Evolutionary conservation across 2,797 vertebrate species (phyloP).

Genomic region (Mionectes olivaceus): DNA sequence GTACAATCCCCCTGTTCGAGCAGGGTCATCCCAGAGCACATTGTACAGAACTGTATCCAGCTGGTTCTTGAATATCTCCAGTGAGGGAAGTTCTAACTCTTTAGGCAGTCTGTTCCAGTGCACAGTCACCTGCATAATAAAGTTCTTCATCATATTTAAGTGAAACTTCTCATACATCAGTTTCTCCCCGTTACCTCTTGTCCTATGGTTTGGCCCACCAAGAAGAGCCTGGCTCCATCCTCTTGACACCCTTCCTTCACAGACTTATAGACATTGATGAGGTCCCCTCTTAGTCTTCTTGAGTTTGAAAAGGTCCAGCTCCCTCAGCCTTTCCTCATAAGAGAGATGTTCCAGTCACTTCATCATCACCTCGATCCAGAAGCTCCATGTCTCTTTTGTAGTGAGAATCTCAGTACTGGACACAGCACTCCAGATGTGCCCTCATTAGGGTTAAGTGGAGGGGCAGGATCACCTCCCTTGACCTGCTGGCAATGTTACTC

Average conservation of each 20-base stretch:
- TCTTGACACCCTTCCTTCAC: background rate
- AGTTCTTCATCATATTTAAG: background rate
- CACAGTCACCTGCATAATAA: background rate
- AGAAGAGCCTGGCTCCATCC: background rate
- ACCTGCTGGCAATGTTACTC: background rate
- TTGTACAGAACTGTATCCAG: background rate
- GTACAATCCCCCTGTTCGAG: background rate
- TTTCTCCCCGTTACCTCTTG: background rate
- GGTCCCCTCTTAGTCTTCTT: background rate
- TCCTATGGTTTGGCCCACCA: accelerated
- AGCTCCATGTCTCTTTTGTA: background rate
- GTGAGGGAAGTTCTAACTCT: background rate
- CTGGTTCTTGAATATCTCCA: background rate
- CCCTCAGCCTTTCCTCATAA: background rate
- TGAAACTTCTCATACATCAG: background rate
- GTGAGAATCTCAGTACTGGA: background rate
- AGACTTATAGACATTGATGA: background rate
- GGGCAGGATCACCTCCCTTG: accelerated
- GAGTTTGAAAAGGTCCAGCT: background rate
- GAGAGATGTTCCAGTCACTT: background rate
- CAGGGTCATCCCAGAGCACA: background rate
- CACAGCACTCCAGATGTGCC: background rate
- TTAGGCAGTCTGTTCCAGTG: background rate
- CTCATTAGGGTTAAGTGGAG: background rate
- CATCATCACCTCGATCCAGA: background rate